Evolutionary conservation across 2,113 vertebrate genomes (phyloP).

Genomic region (Ondatra zibethicus): DNA sequence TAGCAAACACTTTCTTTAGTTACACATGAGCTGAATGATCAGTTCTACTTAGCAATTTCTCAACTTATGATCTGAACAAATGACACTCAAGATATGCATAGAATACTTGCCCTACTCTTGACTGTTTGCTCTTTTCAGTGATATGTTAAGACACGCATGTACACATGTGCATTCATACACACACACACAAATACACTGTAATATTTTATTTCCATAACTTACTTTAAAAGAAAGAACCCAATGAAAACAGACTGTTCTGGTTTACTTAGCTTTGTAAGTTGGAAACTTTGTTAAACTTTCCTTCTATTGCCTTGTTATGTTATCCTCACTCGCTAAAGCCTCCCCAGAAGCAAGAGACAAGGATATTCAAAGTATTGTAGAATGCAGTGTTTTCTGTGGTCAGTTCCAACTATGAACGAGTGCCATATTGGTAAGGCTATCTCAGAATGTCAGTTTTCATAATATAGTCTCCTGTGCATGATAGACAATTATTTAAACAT

Average conservation of each 20-base stretch:
- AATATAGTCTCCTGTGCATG: neutral
- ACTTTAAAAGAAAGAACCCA: neutral
- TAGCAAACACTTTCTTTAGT: neutral
- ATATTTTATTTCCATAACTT: neutral
- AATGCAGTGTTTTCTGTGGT: neutral
- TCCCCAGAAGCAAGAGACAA: neutral
- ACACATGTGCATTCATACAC: neutral
- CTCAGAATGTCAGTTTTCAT: neutral
- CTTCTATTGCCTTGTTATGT: neutral
- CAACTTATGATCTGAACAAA: neutral
- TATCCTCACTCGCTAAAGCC: neutral
- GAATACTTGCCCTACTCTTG: neutral
- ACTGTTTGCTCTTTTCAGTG: neutral
- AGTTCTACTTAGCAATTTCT: neutral
- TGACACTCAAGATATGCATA: neutral
- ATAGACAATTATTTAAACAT: neutral
- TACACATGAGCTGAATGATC: neutral
- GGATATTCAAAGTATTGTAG: neutral
- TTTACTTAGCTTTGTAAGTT: neutral
- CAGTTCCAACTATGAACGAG: neutral
- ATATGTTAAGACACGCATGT: neutral
- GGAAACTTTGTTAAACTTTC: neutral
- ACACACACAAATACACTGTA: neutral
- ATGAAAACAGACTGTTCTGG: neutral
- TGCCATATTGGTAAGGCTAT: neutral